Conservation (phyloP, 2,888 invertebrate genomes). For the Rugalucina vietnamica region DNA sequence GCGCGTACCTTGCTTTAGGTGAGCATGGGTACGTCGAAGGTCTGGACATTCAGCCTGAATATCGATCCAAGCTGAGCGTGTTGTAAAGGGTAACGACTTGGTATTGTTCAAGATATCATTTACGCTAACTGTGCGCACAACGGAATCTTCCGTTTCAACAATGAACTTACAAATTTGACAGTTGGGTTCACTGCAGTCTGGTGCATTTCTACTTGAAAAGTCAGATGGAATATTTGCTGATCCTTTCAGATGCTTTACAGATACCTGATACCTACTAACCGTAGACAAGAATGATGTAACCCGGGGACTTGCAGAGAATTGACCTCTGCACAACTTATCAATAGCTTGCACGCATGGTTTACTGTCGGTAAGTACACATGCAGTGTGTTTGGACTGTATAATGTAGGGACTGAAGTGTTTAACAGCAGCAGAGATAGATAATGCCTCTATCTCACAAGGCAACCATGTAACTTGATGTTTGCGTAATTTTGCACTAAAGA, state of each 20-base stretch:
- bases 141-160: constrained; percentile 29
- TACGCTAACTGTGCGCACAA: constrained; percentile 41
- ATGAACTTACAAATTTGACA: constrained; percentile 35
- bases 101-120: constrained; percentile 25
- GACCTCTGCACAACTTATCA: constrained; percentile 59
- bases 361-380: constrained; percentile 61
- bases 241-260: constrained; percentile 37
- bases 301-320: constrained; percentile 62
- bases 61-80: constrained; percentile 33
- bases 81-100: constrained; percentile 37
- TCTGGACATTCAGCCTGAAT: constrained; percentile 48
- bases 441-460: constrained; percentile 65
- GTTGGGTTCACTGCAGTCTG: constrained; percentile 30
- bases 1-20: constrained; percentile 42
- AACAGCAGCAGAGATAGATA: constrained; percentile 57
- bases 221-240: constrained; percentile 47
- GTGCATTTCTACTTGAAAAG: constrained; percentile 49
- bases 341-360: constrained; percentile 66
- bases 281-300: constrained; percentile 59
- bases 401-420: constrained; percentile 64
- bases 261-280: constrained; percentile 48
- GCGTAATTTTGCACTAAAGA: constrained; percentile 66
- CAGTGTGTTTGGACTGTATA: constrained; percentile 47
- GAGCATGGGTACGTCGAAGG: constrained; percentile 47
- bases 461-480: constrained; percentile 64